Evolutionary conservation across 1,140 invertebrate species (phyloP).

Genomic region (Bilobella aurantiaca): DNA sequence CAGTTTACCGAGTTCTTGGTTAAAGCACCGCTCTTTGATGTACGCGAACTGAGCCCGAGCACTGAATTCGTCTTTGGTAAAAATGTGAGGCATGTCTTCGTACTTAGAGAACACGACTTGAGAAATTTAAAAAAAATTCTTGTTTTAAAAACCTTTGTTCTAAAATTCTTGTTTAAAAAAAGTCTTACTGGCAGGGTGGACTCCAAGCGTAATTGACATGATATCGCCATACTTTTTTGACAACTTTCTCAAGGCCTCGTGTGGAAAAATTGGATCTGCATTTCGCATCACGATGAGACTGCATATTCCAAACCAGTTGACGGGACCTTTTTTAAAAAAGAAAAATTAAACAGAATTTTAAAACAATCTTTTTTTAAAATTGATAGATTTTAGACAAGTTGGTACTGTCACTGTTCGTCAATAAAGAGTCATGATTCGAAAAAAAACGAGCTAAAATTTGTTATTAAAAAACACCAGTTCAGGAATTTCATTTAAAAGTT

Average conservation of each 20-base stretch:
- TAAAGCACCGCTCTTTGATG: not conserved
- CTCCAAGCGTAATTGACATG: not conserved
- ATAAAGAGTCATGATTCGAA: too few relatives aligned
- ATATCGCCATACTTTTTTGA: not conserved
- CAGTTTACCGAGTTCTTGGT: not conserved
- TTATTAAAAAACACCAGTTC: too few relatives aligned
- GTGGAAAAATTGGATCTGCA: not conserved
- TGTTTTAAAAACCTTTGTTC: too few relatives aligned
- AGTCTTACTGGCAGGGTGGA: not conserved
- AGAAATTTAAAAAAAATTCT: not conserved
- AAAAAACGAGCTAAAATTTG: too few relatives aligned
- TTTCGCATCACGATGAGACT: not conserved
- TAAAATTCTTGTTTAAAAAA: not conserved
- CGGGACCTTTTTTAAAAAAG: too few relatives aligned
- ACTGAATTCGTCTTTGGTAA: not conserved
- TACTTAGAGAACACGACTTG: not conserved
- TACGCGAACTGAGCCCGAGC: not conserved
- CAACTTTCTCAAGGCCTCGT: not conserved
- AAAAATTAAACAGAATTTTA: too few relatives aligned
- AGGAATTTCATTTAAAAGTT: too few relatives aligned
- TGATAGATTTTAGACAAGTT: too few relatives aligned
- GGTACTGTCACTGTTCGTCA: too few relatives aligned
- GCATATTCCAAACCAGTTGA: not conserved
- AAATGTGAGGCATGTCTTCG: not conserved
- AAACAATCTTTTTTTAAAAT: too few relatives aligned